Percentiles rank a stretch among this genome's conserved stretches.
These are phyloP conservation scores for Athalia cordata DNA, from an alignment of 2,888 invertebrate genomes.

Conservation along the genomic window DNA sequence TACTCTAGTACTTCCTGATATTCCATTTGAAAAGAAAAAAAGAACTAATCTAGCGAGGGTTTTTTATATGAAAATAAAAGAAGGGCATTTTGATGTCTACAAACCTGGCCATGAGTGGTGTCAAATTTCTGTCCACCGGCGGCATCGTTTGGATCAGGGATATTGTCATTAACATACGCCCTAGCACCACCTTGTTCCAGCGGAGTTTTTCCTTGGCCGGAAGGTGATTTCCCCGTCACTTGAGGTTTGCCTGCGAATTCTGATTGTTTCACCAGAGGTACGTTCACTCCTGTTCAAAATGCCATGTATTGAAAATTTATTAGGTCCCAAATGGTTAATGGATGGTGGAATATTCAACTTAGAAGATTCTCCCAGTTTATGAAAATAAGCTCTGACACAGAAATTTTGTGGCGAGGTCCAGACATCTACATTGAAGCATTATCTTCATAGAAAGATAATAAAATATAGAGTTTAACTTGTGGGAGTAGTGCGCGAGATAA, in stretches of 20 bases:
- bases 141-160: conserved; percentile 78
- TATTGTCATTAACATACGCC: conserved; percentile 75
- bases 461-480: no score
- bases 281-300: conserved; percentile 55
- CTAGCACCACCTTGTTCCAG: conserved; percentile 59
- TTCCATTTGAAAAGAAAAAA: no score
- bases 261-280: conserved; percentile 59
- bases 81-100: conserved; percentile 36
- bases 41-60: no score
- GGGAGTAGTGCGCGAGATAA: no score
- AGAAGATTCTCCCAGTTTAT: conserved; percentile 33
- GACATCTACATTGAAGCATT: no score
- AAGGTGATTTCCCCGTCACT: conserved; percentile 46
- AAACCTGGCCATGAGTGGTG: conserved; percentile 66
- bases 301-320: not conserved
- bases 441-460: no score
- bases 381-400: no score
- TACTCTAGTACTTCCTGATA: no score
- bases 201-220: conserved; percentile 50
- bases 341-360: not conserved
- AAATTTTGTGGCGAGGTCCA: no score
- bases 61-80: not conserved
- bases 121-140: conserved; percentile 71
- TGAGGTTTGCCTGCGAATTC: conserved; percentile 57
- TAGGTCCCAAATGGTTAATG: not conserved